Conservation (phyloP, 2,888 invertebrate species). For the Mimachlamys varia region DNA sequence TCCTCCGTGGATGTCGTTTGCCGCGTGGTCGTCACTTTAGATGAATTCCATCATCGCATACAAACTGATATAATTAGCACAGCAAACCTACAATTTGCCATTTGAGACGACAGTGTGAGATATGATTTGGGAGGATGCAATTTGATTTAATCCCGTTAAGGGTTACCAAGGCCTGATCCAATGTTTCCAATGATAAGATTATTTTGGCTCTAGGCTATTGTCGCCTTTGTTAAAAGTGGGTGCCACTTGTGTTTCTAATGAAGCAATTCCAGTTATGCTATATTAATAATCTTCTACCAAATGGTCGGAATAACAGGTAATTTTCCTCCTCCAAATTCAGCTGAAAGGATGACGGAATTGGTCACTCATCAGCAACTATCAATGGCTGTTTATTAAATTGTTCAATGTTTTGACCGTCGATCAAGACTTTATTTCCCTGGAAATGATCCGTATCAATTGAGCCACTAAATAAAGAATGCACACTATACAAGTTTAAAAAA, state of each 20-base stretch:
- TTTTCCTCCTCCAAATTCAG: not conserved
- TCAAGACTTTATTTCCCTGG: not conserved
- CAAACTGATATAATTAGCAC: slow-evolving; percentile 35
- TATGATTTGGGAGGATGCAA: slow-evolving; percentile 24
- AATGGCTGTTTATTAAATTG: not conserved
- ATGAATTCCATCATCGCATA: not conserved
- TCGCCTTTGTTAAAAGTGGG: not conserved
- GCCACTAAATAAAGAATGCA: not conserved
- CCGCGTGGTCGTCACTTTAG: not conserved
- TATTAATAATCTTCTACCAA: not conserved
- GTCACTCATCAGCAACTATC: not conserved
- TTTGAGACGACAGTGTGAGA: slow-evolving; percentile 21
- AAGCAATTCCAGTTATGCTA: not conserved
- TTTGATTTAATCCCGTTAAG: slow-evolving; percentile 5
- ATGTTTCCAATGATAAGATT: not conserved
- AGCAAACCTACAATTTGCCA: not conserved
- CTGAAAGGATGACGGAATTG: not conserved
- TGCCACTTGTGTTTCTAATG: not conserved
- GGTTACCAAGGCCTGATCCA: not conserved
- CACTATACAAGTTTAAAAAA: no score
- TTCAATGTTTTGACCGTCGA: not conserved
- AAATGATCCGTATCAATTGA: not conserved
- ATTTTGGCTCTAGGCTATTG: slow-evolving; percentile 23
- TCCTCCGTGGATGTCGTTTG: not conserved
- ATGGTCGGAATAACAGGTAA: not conserved